Evolutionary conservation across 2,888 invertebrate genomes (phyloP), one percentile per base, ranked within the genome.

Genomic region (Amblyjoppa fuscipennis): DNA sequence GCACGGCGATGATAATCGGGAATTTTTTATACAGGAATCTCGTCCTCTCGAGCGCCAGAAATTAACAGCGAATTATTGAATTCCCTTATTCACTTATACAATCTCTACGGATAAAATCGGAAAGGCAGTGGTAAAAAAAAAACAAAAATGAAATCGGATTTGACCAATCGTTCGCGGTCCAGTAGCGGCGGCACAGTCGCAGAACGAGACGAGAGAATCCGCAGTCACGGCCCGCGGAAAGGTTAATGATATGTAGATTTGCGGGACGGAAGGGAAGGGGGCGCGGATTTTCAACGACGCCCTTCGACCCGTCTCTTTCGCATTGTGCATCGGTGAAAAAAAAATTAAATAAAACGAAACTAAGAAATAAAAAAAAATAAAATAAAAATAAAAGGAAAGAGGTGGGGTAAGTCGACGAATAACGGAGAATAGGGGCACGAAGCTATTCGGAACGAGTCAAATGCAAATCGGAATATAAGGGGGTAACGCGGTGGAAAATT

Each of bases 401-500:
- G 49, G 68, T 61, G 66, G 76, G 45, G 78, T 75, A 79, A 84
- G 81, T 83, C 83, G 83, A 83, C 83, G 83, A 83, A 86, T 76
- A 77, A 79, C 69, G 69, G 11, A 28, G 81, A 34, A 51, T 66
- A 49, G 80, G 87, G 81, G 86, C 68, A 82, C 84, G 87, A 89
- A 91, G 90, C 91, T 87, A 91, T 92, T 91, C 85, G 90, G 88
- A 91, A 90, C 86, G 92, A 92, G 92, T 91, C 91, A 92, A 93
- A 93, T 93, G 93, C 92, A 93, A 93, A 93, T 93, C 90, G 90
- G 88, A 88, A 87, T 89, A 91, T 90, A 92, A 92, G 91, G 91
- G 92, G 91, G 91, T 92, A 93, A 92, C 92, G 91, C 90, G 89
- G 91, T 90, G 92, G 92, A 93, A 93, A 93, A 93, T 93, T 92